phyloP scores from a whole-genome alignment of 2,797 vertebrate genomes.

The Sebastolobus alascanus region DNA sequence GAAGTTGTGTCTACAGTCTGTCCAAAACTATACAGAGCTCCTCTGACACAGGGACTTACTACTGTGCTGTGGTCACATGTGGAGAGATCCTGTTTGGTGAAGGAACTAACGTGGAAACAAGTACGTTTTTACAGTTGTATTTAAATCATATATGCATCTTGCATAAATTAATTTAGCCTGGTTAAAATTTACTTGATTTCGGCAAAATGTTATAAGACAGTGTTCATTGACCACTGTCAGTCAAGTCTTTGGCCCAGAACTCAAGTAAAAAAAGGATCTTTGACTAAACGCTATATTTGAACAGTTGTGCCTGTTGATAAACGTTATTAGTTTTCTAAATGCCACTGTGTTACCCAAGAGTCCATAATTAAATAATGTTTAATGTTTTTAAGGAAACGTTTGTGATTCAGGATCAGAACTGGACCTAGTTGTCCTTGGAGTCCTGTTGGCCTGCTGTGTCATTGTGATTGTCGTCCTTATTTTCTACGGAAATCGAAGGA shows the following conservation, averaged over 20 bases:
- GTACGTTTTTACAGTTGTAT: neutral
- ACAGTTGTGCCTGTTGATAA: neutral
- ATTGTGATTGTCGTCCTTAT: conserved; percentile 3
- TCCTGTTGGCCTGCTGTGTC: conserved; percentile 21
- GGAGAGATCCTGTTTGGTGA: conserved; percentile 64
- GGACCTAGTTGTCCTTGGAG: conserved; percentile 13
- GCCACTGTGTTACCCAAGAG: neutral
- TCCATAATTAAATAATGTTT: neutral
- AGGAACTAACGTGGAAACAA: conserved; percentile 50
- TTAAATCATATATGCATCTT: neutral
- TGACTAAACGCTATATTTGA: no score
- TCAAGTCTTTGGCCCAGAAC: no score
- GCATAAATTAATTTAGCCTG: no score
- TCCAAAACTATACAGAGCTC: conserved; percentile 32
- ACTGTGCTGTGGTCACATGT: conserved; percentile 59
- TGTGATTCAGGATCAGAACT: neutral
- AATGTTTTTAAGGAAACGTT: neutral
- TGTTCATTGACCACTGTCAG: no score
- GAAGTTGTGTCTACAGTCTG: conserved; percentile 49
- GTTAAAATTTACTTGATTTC: neutral
- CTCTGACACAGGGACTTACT: conserved; percentile 63
- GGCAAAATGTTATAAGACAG: accelerated
- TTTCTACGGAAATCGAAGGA: neutral
- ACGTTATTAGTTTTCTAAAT: neutral
- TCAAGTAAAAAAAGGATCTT: no score